A percentile compares a stretch with the other conserved stretches of the same genome.
Evolutionary conservation across 2,888 invertebrate genomes (phyloP).

Genomic region (Rhogogaster chlorosoma): DNA sequence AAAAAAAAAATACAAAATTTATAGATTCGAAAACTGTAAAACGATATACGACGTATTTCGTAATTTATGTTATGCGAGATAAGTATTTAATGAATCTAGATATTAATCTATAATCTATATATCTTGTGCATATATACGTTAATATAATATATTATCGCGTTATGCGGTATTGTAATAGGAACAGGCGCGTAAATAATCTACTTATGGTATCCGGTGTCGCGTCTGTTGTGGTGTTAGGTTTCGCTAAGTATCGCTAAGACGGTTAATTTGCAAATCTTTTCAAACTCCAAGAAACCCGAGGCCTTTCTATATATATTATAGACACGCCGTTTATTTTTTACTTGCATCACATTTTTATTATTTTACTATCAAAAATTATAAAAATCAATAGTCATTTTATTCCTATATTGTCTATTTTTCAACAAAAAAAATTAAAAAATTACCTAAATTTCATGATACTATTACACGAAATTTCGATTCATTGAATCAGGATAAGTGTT

Average conservation of each 20-base stretch:
- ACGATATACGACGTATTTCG: not conserved
- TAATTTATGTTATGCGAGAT: not conserved
- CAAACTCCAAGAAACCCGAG: slow-evolving; percentile 65
- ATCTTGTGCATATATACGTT: not conserved
- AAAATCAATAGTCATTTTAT: too few species aligned
- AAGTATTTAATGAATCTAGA: not conserved
- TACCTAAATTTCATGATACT: too few species aligned
- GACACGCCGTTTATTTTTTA: not conserved
- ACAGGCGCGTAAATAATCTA: slow-evolving; percentile 67
- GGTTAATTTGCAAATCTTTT: slow-evolving; percentile 72
- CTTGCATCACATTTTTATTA: not conserved
- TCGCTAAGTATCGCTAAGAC: slow-evolving; percentile 69
- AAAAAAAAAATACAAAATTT: not conserved
- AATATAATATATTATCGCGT: slow-evolving; percentile 13
- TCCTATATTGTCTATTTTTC: too few species aligned
- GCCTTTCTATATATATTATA: slow-evolving; percentile 55
- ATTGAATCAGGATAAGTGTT: not conserved
- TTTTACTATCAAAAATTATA: too few species aligned
- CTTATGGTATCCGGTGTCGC: slow-evolving; percentile 74
- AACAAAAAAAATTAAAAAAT: too few species aligned
- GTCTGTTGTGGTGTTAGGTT: slow-evolving; percentile 71
- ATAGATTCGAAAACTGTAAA: not conserved
- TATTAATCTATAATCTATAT: not conserved
- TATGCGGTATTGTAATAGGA: slow-evolving; percentile 52
- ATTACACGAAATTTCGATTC: not conserved